Percentiles rank a stretch among this genome's conserved stretches.
Evolutionary conservation across 2,113 vertebrate genomes (phyloP).

Genomic region (Triplophysa dalaica): DNA sequence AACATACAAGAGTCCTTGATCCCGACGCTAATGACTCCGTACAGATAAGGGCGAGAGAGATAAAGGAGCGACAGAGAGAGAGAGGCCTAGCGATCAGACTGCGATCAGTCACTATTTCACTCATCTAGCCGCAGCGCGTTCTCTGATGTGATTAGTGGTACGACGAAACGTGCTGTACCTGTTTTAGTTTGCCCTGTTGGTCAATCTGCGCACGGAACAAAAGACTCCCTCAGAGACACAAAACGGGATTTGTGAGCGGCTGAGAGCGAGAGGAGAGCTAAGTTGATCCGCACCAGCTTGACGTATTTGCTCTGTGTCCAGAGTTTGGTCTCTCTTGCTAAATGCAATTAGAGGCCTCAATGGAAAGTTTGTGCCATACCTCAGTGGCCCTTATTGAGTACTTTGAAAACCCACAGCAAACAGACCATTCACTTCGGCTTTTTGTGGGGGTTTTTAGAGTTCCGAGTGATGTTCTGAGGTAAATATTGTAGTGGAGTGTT

Average conservation of each 20-base stretch:
- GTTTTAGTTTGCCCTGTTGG: constrained; percentile 34
- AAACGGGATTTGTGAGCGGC: constrained; percentile 35
- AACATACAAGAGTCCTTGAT: constrained; percentile 19
- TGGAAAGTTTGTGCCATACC: constrained; percentile 45
- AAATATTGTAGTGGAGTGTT: constrained; percentile 11
- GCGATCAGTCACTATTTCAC: constrained; percentile 24
- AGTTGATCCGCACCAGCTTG: constrained; percentile 33
- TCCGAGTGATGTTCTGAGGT: constrained; percentile 51
- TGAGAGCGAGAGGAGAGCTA: constrained; percentile 14
- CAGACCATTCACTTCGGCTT: constrained; percentile 35
- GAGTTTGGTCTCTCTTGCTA: constrained; percentile 43
- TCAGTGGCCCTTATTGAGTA: constrained; percentile 46
- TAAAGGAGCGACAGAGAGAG: constrained; percentile 8
- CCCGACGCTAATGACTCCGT: constrained; percentile 15
- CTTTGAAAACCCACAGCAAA: constrained; percentile 37
- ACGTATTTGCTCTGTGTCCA: constrained; percentile 42
- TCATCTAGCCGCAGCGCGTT: constrained; percentile 25
- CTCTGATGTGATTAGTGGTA: constrained; percentile 36
- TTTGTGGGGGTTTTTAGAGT: constrained; percentile 30
- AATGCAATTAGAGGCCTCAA: constrained; percentile 53
- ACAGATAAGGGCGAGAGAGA: constrained; percentile 12
- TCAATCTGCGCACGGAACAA: constrained; percentile 14
- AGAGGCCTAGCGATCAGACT: constrained; percentile 18
- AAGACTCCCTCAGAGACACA: constrained; percentile 44
- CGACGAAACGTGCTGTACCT: constrained; percentile 36